These are phyloP conservation scores for Alfaro cultratus DNA, from an alignment of 2,797 vertebrate genomes.

Conservation along the genomic window DNA sequence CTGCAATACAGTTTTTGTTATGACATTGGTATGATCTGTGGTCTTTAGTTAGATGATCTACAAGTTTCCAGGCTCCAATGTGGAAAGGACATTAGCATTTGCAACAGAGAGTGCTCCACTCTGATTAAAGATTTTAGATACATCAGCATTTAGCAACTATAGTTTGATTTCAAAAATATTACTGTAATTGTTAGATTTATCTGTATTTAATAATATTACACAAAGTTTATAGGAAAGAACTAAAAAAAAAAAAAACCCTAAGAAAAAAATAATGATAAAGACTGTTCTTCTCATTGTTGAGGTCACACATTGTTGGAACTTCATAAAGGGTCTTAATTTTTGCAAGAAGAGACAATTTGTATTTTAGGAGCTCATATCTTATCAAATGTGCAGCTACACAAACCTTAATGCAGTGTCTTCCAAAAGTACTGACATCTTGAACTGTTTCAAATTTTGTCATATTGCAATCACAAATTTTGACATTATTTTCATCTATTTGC, in stretches of 20 bases:
- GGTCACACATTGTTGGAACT: background rate
- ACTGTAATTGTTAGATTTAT: background rate
- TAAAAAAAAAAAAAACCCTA: background rate
- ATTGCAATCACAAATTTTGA: no score
- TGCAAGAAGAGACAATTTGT: background rate
- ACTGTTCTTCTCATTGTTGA: background rate
- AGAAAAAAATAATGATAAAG: no score
- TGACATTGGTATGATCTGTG: background rate
- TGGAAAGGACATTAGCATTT: background rate
- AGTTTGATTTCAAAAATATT: background rate
- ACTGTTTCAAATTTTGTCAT: no score
- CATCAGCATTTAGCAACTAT: background rate
- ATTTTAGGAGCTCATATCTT: background rate
- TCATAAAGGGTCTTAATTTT: background rate
- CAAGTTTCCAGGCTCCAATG: background rate
- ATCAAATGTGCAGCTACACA: background rate
- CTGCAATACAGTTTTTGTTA: background rate
- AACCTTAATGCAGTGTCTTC: background rate
- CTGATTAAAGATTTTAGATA: background rate
- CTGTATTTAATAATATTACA: background rate
- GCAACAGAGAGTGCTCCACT: background rate
- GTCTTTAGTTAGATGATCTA: background rate
- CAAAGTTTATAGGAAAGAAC: background rate
- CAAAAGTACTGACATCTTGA: background rate
- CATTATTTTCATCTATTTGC: background rate